Evolutionary conservation across 2,113 vertebrate species (phyloP).

Genomic region (Dasypus novemcinctus): DNA sequence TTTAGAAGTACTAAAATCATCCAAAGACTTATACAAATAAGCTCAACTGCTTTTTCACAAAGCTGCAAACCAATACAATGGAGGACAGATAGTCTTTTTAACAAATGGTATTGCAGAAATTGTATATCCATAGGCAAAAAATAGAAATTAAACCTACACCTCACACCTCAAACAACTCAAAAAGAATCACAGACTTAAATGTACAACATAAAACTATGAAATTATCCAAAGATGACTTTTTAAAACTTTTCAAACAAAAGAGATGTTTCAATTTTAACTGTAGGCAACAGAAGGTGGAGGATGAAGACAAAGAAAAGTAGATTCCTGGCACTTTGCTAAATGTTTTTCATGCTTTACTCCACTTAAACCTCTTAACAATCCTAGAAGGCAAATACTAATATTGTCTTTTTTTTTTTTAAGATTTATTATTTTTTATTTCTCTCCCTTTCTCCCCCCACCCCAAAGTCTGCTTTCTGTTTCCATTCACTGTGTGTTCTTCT

Average conservation of each 20-base stretch:
- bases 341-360: background rate
- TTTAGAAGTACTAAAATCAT: conserved; percentile 16
- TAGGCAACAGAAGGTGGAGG: background rate
- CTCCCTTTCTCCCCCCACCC: too few species aligned
- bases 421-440: too few species aligned
- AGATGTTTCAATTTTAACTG: background rate
- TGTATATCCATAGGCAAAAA: background rate
- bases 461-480: too few species aligned
- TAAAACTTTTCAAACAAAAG: conserved; percentile 6
- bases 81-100: background rate
- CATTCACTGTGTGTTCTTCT: too few species aligned
- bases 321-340: background rate
- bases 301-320: background rate
- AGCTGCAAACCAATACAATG: background rate
- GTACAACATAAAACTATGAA: background rate
- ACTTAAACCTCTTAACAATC: background rate
- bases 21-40: background rate
- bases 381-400: background rate
- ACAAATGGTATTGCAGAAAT: background rate
- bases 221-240: background rate
- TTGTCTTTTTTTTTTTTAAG: too few species aligned
- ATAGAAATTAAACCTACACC: background rate
- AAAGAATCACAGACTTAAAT: background rate
- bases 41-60: conserved; percentile 4
- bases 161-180: conserved; percentile 25